Conservation (phyloP, 2,797 vertebrate species). For the Heteromormyrus szaboi region DNA sequence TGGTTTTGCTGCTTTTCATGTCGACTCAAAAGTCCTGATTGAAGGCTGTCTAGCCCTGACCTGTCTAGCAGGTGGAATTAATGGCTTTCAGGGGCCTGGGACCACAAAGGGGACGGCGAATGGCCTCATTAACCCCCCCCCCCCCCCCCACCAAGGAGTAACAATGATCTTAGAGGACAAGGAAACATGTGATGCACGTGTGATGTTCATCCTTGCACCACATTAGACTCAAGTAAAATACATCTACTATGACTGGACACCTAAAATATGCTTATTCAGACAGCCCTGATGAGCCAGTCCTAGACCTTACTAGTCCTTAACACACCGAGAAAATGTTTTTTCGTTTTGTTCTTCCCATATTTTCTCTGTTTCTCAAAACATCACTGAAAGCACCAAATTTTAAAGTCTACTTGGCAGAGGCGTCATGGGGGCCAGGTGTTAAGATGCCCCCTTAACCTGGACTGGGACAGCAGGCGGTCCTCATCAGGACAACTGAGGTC, state of each 20-base stretch:
- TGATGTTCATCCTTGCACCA: neutral
- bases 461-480: neutral
- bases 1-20: slow-evolving; percentile 15
- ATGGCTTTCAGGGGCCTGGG: slow-evolving; percentile 28
- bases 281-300: neutral
- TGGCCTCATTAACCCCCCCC: slow-evolving; percentile 31
- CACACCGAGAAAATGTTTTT: neutral
- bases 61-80: slow-evolving; percentile 51
- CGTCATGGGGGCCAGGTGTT: neutral
- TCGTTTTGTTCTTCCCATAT: neutral
- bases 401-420: neutral
- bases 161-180: neutral
- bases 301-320: neutral
- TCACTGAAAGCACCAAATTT: neutral
- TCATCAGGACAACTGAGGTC: neutral
- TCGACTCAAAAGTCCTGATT: slow-evolving; percentile 21
- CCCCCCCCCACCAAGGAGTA: slow-evolving; percentile 16
- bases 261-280: neutral
- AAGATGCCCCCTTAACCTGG: neutral
- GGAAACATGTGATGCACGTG: too few relatives aligned
- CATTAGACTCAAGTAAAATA: neutral
- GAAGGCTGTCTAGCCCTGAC: slow-evolving; percentile 40
- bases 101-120: slow-evolving; percentile 29
- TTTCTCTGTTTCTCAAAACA: neutral
- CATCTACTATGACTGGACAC: neutral